A percentile compares a stretch with the other conserved stretches of the same genome.
Conservation (phyloP, 2,797 vertebrate genomes). For the Apogon talboti region DNA sequence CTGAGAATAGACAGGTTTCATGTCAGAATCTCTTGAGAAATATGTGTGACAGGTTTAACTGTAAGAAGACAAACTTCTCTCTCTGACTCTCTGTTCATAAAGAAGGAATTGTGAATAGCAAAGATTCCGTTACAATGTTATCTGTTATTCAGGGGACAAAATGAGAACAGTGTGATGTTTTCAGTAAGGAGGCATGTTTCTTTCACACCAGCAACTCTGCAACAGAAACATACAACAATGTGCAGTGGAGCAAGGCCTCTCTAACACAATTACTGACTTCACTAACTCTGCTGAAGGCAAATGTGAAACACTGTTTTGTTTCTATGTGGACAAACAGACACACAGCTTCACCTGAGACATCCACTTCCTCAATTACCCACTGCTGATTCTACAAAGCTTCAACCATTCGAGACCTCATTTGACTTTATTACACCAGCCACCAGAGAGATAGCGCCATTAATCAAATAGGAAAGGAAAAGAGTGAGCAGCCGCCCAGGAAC, state of each 20-base stretch:
- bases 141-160: constrained; percentile 44
- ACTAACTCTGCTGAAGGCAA: constrained; percentile 49
- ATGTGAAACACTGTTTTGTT: constrained; percentile 58
- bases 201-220: constrained; percentile 33
- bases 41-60: constrained; percentile 21
- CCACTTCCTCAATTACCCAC: constrained; percentile 69
- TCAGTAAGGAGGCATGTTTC: constrained; percentile 32
- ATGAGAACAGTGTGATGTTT: constrained; percentile 21
- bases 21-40: constrained; percentile 41
- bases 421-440: constrained; percentile 74
- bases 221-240: constrained; percentile 44
- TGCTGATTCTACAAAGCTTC: constrained; percentile 72
- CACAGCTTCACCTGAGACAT: constrained; percentile 57
- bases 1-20: constrained; percentile 38
- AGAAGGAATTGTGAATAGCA: constrained; percentile 29
- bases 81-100: constrained; percentile 7
- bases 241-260: constrained; percentile 34
- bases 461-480: constrained; percentile 64
- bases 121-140: constrained; percentile 30
- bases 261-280: constrained; percentile 64
- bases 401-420: constrained; percentile 72
- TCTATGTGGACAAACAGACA: constrained; percentile 44
- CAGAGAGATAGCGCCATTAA: constrained; percentile 65
- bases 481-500: constrained; percentile 50
- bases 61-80: constrained; percentile 21